Base-by-base conservation (phyloP, 2,797 vertebrate genomes). In the Momotus momota region DNA sequence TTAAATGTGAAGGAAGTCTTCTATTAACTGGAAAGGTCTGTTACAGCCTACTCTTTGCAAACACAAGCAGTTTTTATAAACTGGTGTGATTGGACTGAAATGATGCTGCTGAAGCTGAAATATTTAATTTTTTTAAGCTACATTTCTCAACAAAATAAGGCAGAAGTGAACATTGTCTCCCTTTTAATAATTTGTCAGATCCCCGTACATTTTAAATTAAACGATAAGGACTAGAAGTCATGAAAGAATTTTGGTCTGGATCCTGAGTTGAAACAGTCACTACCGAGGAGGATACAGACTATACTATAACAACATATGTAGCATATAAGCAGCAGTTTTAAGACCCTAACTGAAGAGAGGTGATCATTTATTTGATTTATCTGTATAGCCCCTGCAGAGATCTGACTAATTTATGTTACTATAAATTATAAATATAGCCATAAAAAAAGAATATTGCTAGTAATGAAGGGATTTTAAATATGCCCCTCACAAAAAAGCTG, bases 321-420 rank as follows among this genome's bases (percentile, higher is more conserved):
- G 46, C 26, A 38, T 18, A 18, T 15, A 45, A 18, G 23, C 13
- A 62, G 48, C 29, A 65, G 62, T 55, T 93, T 73, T 25, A 67
- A 80, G 65, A 46, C 29, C 55, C 88, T 93, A 93, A 79, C 73
- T 91, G 95, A 87, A 93, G 48, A 93, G 14, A 83, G 95, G 92
- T 29, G 43, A 69, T 70, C 10, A 66, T 82, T 93, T 87, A 23
- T 61, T 81, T 67, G n/a, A 26, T 65, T 65, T 78, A 66, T 57
- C 31, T 65, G 2, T 19, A 57, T 45, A 65, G 61, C 52, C 48
- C 38, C 52, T 26, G 74, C 73, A 22, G 27, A 85, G 31, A 78
- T 71, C 48, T 21, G 46, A 92, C 80, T 48, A 86, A 73, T 72
- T 80, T 26, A 57, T 57, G 54, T 87, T 43, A 49, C n/a, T 72